A percentile compares a stretch with the other conserved stretches of the same genome.
These are phyloP conservation scores for Shinisaurus crocodilurus DNA, from an alignment of 2,113 vertebrate genomes.

Conservation along the genomic window DNA sequence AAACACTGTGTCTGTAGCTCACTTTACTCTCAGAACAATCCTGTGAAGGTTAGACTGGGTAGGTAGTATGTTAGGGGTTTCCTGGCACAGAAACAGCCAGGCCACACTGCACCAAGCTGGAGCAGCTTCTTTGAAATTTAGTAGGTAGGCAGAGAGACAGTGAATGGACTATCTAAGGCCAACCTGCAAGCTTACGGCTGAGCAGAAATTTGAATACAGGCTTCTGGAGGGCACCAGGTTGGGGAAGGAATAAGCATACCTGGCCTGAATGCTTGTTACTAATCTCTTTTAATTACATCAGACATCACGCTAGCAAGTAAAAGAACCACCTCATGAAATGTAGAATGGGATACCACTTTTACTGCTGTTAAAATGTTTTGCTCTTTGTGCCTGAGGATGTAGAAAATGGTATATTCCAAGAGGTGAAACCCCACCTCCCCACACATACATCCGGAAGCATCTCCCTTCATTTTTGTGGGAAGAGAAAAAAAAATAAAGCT, in stretches of 20 bases:
- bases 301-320: neutral
- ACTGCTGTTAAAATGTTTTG: neutral
- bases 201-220: neutral
- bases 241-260: neutral
- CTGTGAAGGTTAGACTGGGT: neutral
- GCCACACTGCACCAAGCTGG: no score
- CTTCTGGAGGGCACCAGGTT: no score
- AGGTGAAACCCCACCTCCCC: neutral
- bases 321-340: neutral
- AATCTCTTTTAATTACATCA: neutral
- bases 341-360: neutral
- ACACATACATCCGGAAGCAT: neutral
- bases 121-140: neutral
- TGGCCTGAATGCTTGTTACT: neutral
- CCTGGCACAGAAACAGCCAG: neutral
- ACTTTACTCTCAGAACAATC: neutral
- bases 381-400: neutral
- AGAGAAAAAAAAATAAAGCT: accelerated
- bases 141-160: neutral
- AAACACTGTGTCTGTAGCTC: neutral
- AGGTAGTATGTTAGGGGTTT: neutral
- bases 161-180: neutral
- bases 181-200: neutral
- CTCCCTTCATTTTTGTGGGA: accelerated
- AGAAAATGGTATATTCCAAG: neutral